A percentile compares a stretch with the other conserved stretches of the same genome.
Conservation (phyloP, 1,140 invertebrate genomes). For the Cyclina sinensis region DNA sequence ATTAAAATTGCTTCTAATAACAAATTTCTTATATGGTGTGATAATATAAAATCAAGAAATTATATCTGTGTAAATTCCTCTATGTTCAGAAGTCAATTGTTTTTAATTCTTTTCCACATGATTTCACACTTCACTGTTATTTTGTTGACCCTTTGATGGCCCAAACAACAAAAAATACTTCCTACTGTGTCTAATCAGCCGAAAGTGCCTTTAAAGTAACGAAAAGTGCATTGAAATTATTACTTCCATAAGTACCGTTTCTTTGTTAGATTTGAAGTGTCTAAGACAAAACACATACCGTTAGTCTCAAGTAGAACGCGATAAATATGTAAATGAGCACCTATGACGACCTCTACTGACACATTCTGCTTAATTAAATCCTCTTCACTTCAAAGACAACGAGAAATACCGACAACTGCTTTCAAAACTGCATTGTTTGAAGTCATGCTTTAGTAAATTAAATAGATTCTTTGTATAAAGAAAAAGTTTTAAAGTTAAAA, state of each 20-base stretch:
- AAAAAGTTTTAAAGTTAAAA: neutral
- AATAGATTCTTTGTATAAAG: neutral
- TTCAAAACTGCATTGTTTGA: constrained; percentile 8
- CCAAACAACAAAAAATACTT: neutral
- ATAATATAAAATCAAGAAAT: too few relatives aligned
- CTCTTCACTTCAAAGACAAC: constrained; percentile 32
- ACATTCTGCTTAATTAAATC: constrained; percentile 36
- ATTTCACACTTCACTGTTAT: constrained; percentile 6
- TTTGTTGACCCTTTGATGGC: constrained; percentile 35
- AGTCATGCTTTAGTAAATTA: constrained; percentile 14
- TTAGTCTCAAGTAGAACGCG: constrained; percentile 8
- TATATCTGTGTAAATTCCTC: neutral
- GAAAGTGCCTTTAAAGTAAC: neutral
- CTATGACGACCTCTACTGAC: neutral
- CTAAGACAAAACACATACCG: constrained; percentile 12
- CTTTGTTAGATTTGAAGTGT: neutral
- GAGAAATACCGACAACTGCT: neutral
- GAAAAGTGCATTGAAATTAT: neutral
- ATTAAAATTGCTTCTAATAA: too few relatives aligned
- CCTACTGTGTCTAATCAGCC: constrained; percentile 15
- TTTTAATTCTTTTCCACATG: neutral
- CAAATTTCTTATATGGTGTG: too few relatives aligned
- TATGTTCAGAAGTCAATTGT: neutral
- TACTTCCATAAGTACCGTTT: neutral
- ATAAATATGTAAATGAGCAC: constrained; percentile 53